phyloP scores from a whole-genome alignment of 2,888 invertebrate genomes.

The Aproaerema taeniolella region DNA sequence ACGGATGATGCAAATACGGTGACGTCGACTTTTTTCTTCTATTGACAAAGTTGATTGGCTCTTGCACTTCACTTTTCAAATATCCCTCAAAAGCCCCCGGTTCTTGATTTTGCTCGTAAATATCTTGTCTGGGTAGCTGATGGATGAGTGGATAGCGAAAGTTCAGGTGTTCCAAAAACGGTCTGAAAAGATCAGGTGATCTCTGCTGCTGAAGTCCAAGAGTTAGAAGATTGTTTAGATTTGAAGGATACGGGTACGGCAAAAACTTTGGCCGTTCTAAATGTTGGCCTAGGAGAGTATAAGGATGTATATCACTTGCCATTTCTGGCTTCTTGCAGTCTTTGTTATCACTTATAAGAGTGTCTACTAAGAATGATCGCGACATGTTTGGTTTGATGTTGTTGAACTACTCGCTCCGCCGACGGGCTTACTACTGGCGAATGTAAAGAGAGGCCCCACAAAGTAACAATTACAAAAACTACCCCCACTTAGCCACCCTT shows the following conservation, averaged over 20 bases:
- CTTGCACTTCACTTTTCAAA: constrained; percentile 53
- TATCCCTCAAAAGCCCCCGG: constrained; percentile 43
- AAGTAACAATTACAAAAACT: constrained; percentile 76
- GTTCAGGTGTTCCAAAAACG: constrained; percentile 63
- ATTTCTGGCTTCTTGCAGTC: constrained; percentile 55
- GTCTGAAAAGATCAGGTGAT: constrained; percentile 62
- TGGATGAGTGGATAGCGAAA: constrained; percentile 62
- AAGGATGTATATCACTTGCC: constrained; percentile 58
- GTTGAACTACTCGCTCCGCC: constrained; percentile 37
- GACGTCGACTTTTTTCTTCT: constrained; percentile 63
- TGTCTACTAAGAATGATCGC: constrained; percentile 88
- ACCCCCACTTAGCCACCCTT: constrained; percentile 74
- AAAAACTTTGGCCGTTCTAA: constrained; percentile 69
- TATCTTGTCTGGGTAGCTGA: constrained; percentile 58
- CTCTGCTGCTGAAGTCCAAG: constrained; percentile 79
- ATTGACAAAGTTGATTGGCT: constrained; percentile 48
- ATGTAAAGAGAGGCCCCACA: constrained; percentile 44
- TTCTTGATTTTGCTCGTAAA: constrained; percentile 45
- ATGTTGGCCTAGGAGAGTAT: constrained; percentile 53
- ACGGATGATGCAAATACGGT: constrained; percentile 62
- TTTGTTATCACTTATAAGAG: constrained; percentile 83
- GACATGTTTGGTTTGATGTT: constrained; percentile 87
- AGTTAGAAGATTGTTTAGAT: constrained; percentile 80
- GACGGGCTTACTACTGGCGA: constrained; percentile 52
- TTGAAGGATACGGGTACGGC: constrained; percentile 80